phyloP scores from a whole-genome alignment of 2,888 invertebrate genomes.

The Tetheella fluctuosa region DNA sequence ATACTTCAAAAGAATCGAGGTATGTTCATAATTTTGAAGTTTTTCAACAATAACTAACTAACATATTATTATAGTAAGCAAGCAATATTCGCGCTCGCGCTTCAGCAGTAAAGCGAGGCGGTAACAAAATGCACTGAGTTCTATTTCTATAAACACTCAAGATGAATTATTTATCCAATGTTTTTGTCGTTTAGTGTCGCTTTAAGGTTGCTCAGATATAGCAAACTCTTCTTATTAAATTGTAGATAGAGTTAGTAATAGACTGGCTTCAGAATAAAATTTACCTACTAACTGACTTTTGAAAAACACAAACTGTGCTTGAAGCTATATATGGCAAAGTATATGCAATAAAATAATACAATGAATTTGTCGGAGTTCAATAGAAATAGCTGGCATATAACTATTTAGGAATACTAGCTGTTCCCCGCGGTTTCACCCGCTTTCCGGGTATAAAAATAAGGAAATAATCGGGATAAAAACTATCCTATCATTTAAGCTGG shows the following conservation, averaged over 20 bases:
- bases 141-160: neutral
- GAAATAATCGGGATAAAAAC: too few relatives aligned
- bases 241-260: too few relatives aligned
- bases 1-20: neutral
- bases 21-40: slow-evolving; percentile 1
- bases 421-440: too few relatives aligned
- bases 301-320: too few relatives aligned
- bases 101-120: slow-evolving; percentile 31
- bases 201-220: neutral
- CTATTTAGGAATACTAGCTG: too few relatives aligned
- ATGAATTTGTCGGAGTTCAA: too few relatives aligned
- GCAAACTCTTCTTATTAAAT: neutral
- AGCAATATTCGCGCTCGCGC: slow-evolving; percentile 36
- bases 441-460: too few relatives aligned
- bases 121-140: slow-evolving; percentile 31
- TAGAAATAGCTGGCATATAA: too few relatives aligned
- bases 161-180: neutral
- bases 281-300: too few relatives aligned
- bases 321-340: too few relatives aligned
- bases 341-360: too few relatives aligned
- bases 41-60: neutral
- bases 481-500: too few relatives aligned
- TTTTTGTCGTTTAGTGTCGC: slow-evolving; percentile 10
- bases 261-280: neutral
- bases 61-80: neutral